A percentile compares a stretch with the other conserved stretches of the same genome.
Evolutionary conservation across 2,797 vertebrate species (phyloP).

Genomic region (Acanthurus leucopareius): DNA sequence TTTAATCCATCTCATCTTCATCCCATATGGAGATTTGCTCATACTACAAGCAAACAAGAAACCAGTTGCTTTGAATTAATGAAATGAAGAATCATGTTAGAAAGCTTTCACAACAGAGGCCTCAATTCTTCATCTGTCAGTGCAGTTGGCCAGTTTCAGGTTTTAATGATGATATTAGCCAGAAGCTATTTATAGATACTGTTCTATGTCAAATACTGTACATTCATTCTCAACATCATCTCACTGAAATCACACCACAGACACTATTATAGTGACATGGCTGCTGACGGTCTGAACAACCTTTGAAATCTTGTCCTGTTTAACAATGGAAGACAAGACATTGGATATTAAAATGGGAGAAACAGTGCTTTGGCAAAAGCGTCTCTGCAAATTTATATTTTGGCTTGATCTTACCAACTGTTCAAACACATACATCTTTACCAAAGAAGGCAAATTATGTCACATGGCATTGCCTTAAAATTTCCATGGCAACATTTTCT

Average conservation of each 20-base stretch:
- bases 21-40: not conserved
- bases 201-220: constrained; percentile 13
- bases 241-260: constrained; percentile 24
- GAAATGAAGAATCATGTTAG: constrained; percentile 20
- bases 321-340: constrained; percentile 38
- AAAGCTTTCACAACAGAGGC: not conserved
- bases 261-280: not conserved
- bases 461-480: constrained; percentile 17
- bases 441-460: constrained; percentile 31
- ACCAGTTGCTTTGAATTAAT: constrained; percentile 37
- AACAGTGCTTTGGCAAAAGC: constrained; percentile 66
- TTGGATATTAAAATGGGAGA: constrained; percentile 18
- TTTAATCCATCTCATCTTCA: not conserved
- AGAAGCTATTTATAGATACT: constrained; percentile 8
- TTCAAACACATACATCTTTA: constrained; percentile 15
- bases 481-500: constrained; percentile 43
- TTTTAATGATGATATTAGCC: constrained; percentile 20
- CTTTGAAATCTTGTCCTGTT: constrained; percentile 24
- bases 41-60: constrained; percentile 27
- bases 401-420: constrained; percentile 46
- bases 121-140: constrained; percentile 26
- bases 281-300: not conserved
- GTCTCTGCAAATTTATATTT: constrained; percentile 50
- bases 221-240: constrained; percentile 2
- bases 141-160: constrained; percentile 9